Evolutionary conservation across 2,113 vertebrate species (phyloP).

Genomic region (Delphinapterus leucas): DNA sequence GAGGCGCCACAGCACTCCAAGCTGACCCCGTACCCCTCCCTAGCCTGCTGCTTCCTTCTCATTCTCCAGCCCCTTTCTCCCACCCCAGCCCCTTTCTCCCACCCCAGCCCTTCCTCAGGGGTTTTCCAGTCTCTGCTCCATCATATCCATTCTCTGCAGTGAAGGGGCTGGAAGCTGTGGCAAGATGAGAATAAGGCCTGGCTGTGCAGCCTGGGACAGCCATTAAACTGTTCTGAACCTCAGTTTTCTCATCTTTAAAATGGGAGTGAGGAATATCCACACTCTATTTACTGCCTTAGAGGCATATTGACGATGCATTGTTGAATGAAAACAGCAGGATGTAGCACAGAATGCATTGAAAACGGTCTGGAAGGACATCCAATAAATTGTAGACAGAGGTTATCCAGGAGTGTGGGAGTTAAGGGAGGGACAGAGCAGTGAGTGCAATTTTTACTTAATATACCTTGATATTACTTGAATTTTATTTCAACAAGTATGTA

Average conservation of each 20-base stretch:
- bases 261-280: background rate
- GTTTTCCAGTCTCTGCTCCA: background rate
- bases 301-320: background rate
- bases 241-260: constrained; percentile 25
- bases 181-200: background rate
- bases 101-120: background rate
- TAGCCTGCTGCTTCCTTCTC: background rate
- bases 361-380: background rate
- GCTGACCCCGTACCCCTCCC: background rate
- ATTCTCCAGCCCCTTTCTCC: background rate
- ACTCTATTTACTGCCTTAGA: background rate
- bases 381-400: background rate
- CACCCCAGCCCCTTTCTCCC: background rate
- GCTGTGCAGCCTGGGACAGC: background rate
- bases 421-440: background rate
- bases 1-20: background rate
- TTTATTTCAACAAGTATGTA: constrained; percentile 9
- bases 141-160: no score
- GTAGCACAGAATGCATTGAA: background rate
- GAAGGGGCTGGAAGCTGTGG: background rate
- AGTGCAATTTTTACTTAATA: background rate
- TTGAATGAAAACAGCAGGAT: background rate
- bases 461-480: background rate
- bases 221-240: background rate
- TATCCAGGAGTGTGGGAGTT: background rate